Conservation (phyloP, 2,888 invertebrate species). For the Ganaspis brasiliensis region DNA sequence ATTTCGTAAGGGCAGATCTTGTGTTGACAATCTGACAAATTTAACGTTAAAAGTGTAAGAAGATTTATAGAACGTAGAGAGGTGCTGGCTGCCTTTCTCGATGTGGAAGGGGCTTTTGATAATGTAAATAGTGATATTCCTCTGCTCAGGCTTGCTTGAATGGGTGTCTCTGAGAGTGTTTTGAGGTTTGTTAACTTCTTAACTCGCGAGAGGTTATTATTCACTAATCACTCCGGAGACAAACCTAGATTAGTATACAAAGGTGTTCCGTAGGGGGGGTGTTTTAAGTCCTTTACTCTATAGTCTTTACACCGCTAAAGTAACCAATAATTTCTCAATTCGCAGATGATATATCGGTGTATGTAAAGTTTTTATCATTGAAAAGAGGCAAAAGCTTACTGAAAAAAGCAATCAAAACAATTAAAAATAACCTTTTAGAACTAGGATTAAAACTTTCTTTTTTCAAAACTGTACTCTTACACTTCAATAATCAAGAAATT, state of each 20-base stretch:
- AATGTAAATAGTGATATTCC: slow-evolving; percentile 23
- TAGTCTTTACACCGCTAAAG: neutral
- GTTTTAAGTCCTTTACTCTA: neutral
- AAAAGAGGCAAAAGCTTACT: neutral
- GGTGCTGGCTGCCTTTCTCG: slow-evolving; percentile 30
- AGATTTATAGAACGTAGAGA: slow-evolving; percentile 6
- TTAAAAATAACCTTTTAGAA: neutral
- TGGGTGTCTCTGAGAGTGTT: neutral
- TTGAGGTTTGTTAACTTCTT: slow-evolving; percentile 6
- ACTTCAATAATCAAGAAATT: slow-evolving; percentile 2
- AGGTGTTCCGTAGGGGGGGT: slow-evolving; percentile 5
- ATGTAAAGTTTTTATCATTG: neutral
- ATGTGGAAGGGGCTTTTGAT: slow-evolving; percentile 33
- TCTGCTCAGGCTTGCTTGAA: neutral
- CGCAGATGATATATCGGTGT: slow-evolving; percentile 31
- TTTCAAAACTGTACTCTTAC: neutral
- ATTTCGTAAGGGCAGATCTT: slow-evolving; percentile 34
- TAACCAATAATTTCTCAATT: slow-evolving; percentile 20
- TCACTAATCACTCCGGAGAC: neutral
- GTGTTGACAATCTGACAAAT: slow-evolving; percentile 28
- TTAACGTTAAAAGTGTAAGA: neutral
- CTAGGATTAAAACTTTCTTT: neutral
- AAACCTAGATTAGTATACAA: neutral
- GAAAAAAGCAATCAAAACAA: neutral
- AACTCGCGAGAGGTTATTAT: neutral